A percentile compares a stretch with the other conserved stretches of the same genome.
Conservation (phyloP, 2,113 vertebrate species). For the Leptodactylus fuscus region DNA sequence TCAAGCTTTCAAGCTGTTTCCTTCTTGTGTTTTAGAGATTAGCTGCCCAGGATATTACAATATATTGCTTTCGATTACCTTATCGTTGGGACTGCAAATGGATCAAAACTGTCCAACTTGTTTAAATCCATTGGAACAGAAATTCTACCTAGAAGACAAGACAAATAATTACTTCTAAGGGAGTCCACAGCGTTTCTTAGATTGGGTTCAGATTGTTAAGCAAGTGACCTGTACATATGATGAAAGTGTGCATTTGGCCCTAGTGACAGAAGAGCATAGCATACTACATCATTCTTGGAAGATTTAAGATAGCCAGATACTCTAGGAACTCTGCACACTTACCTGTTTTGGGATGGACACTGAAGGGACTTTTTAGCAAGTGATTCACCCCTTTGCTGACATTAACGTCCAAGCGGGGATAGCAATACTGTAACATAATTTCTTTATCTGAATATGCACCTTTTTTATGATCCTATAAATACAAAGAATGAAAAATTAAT, state of each 20-base stretch:
- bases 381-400: conserved; percentile 96
- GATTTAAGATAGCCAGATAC: background rate
- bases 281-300: too few species aligned
- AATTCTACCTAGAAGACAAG: conserved; percentile 78
- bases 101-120: conserved; percentile 87
- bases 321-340: background rate
- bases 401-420: conserved; percentile 92
- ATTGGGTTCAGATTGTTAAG: too few species aligned
- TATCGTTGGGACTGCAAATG: conserved; percentile 92
- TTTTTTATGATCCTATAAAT: conserved; percentile 60
- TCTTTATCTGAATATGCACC: conserved; percentile 77
- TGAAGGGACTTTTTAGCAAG: conserved; percentile 95
- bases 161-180: background rate
- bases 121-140: conserved; percentile 91
- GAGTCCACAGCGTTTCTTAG: too few species aligned
- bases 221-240: too few species aligned
- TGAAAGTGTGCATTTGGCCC: too few species aligned
- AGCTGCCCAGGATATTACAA: background rate
- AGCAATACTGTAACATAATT: conserved; percentile 96
- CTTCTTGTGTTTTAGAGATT: background rate
- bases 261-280: too few species aligned
- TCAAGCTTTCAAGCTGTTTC: too few species aligned
- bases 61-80: too few species aligned
- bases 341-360: conserved; percentile 96
- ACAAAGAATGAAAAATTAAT: background rate